Evolutionary conservation across 1,140 invertebrate species (phyloP), one percentile per base, ranked within the genome.

Genomic region (Euglossa dilemma): DNA sequence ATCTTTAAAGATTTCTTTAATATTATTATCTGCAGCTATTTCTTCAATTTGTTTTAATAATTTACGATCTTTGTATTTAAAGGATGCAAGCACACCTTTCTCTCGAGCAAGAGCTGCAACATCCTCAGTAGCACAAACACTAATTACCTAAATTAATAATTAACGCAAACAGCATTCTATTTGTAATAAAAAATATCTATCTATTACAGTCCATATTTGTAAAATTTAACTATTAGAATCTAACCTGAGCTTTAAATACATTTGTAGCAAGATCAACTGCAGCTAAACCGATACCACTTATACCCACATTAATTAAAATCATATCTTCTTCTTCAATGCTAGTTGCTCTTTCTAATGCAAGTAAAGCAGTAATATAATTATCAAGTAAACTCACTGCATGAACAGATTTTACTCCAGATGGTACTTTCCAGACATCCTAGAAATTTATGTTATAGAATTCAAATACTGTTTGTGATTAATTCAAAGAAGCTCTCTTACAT

Each of bases 221-320:
- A 23, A 43, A 12, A 45, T 25, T 45, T 59, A 50, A 45, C 25
- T 11, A 11, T 45, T 63, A 52, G 9, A 16, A 57, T 63, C 52
- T 59, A 59, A 96, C 96, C 92, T 96, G 94, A 25, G 95, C 93
- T 91, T 94, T 95, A 87, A 95, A 96, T 50, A 96, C 94, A 91
- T 96, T 96, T 52, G 94, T 94, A 25, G 95, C 95, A 71, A 96
- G 91, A 92, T 96, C 96, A 28, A 96, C 94, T 20, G 95, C 95
- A 74, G 96, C 96, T 71, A 96, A 89, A 47, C 96, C 96, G 80
- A 95, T 91, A 18, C 95, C 94, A 50, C 96, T 96, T 67, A 95
- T 93, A 56, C 96, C 95, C 36, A 96, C 95, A 81, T 96, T 96
- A 43, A 96, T 93, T 20, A 95, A 82, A 25, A 96, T 92, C 52